Evolutionary conservation across 2,797 vertebrate species (phyloP).

Genomic region (Oreortyx pictus): DNA sequence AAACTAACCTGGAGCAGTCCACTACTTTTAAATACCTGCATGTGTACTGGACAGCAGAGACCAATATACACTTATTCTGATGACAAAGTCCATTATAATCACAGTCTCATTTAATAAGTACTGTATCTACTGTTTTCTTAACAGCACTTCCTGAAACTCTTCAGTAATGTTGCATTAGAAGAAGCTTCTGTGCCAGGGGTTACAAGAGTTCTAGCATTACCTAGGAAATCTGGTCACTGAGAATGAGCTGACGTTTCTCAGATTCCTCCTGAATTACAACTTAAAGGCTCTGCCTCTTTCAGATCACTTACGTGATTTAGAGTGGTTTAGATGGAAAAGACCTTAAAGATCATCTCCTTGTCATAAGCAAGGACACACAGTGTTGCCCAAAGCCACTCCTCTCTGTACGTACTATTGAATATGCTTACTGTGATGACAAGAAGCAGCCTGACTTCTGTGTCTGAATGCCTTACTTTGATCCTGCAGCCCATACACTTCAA

Average conservation of each 20-base stretch:
- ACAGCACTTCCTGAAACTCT: neutral
- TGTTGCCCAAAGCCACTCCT: neutral
- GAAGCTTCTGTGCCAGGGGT: neutral
- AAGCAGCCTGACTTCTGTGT: constrained; percentile 3
- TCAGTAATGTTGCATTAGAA: neutral
- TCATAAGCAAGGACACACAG: neutral
- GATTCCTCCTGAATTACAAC: neutral
- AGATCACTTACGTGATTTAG: neutral
- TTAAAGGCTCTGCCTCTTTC: neutral
- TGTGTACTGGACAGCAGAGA: neutral
- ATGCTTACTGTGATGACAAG: constrained; percentile 32
- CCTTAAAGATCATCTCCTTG: neutral
- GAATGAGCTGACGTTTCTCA: neutral
- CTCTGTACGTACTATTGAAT: neutral
- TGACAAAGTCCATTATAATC: neutral
- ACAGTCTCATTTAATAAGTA: neutral
- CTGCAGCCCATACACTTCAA: constrained; percentile 58
- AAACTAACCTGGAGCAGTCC: neutral
- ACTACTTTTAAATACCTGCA: neutral
- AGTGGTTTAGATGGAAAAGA: neutral
- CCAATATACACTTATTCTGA: neutral
- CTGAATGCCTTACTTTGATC: constrained; percentile 58
- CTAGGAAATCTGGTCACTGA: neutral
- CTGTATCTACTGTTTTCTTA: neutral
- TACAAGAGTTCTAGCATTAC: neutral